phyloP scores from a whole-genome alignment of 2,888 invertebrate species.

The Eristalinus sepulchralis region DNA sequence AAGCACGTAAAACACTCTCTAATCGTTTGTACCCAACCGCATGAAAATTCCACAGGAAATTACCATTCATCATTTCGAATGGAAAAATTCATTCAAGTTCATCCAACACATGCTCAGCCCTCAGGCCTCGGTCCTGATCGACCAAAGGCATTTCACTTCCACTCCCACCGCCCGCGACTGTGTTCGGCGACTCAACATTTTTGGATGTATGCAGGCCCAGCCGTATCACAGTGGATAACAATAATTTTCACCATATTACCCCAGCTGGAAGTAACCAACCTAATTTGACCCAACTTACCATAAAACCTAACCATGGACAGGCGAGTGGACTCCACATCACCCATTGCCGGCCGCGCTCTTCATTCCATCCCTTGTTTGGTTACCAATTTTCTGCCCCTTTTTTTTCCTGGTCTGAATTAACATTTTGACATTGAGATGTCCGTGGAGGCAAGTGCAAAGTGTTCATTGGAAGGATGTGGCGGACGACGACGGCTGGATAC shows the following conservation, averaged over 20 bases:
- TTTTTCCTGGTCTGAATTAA: slow-evolving; percentile 13
- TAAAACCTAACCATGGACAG: slow-evolving; percentile 12
- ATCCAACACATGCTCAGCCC: slow-evolving; percentile 3
- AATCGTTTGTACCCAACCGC: not conserved
- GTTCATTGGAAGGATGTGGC: not conserved
- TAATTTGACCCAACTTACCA: slow-evolving; percentile 15
- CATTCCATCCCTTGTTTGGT: not conserved
- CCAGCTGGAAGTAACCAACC: slow-evolving; percentile 23
- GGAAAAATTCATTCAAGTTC: not conserved
- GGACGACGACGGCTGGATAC: too few relatives aligned
- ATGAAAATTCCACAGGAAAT: not conserved
- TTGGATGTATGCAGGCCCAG: not conserved
- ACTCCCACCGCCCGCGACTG: not conserved
- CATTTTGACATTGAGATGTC: slow-evolving; percentile 20
- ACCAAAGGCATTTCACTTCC: not conserved
- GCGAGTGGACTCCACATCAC: not conserved
- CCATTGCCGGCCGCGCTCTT: not conserved
- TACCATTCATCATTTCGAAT: not conserved
- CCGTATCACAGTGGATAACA: not conserved
- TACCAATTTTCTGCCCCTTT: not conserved
- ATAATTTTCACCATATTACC: slow-evolving; percentile 31
- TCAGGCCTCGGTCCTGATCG: not conserved
- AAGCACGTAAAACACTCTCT: not conserved
- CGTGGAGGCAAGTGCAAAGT: not conserved
- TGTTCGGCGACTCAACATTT: slow-evolving; percentile 7